Base-by-base conservation (phyloP, 2,888 invertebrate species). In the Sarcophaga rosellei region DNA sequence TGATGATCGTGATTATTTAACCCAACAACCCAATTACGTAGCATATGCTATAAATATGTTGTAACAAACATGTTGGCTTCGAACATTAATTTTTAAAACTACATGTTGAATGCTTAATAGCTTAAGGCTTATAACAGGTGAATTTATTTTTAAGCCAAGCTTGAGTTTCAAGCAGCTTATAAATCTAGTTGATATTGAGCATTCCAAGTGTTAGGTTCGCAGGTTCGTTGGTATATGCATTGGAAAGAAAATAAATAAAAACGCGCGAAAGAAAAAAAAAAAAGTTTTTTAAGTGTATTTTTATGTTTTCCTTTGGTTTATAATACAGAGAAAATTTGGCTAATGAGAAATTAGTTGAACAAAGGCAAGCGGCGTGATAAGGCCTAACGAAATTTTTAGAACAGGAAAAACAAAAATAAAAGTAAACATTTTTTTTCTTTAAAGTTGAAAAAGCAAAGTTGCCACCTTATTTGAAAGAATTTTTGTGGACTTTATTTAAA, bases 141-240 rank as follows among this genome's bases (percentile, higher is more conserved):
- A 68, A 75, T 17, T 61, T 66, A 44, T 61, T 66, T 66, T 70
- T 23, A 81, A 81, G 81, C 81, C 75, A 62, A 70, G 65, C 81
- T 84, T 84, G 47, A 76, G 23, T 35, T 15, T 21, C 10, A 57
- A 35, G 25, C 15, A 69, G 20, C 63, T 66, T 62, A 44, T 74
- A 75, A 81, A 70, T 53, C 20, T 70, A 86, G 86, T 86, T 21
- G 68, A 84, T 35, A 66, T 66, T 75, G 74, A 75, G 75, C 77
- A 72, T 75, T 86, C 59, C 78, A 84, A 62, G 75, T 61, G 75
- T 81, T 25, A 66, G 73, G 76, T 77, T 79, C 35, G 35, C 10
- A 35, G 35, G 35, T 35, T 35, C 10, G 35, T 35, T 35, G 35
- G 2, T 35, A 35, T 35, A n/a, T 35, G 35, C 0, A 8, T 35